Conservation (phyloP, 2,888 invertebrate genomes). For the Cenopis cana region DNA sequence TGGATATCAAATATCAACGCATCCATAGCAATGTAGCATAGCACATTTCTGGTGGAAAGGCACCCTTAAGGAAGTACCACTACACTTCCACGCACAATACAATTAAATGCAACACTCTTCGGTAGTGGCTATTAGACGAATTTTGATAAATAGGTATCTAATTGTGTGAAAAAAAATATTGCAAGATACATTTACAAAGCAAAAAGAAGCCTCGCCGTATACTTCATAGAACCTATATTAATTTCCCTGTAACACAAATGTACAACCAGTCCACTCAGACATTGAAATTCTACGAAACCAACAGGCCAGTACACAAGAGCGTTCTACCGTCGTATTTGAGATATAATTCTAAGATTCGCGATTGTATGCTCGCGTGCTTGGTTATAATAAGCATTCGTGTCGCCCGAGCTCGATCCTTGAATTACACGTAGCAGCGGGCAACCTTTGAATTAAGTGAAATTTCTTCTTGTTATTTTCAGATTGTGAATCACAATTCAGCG, state of each 20-base stretch:
- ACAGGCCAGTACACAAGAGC: not conserved
- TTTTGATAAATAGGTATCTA: too few species aligned
- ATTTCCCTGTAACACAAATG: not conserved
- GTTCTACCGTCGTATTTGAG: slow-evolving; percentile 23
- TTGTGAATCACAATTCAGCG: slow-evolving; percentile 74
- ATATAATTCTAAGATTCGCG: slow-evolving; percentile 22
- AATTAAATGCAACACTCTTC: too few species aligned
- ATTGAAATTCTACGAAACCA: slow-evolving; percentile 22
- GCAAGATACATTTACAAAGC: not conserved
- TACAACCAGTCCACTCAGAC: slow-evolving; percentile 9
- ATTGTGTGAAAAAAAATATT: not conserved
- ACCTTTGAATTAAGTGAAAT: slow-evolving; percentile 58
- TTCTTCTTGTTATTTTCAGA: slow-evolving; percentile 69
- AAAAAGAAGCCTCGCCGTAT: not conserved
- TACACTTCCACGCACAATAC: too few species aligned
- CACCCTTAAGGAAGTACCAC: too few species aligned
- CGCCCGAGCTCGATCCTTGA: slow-evolving; percentile 46
- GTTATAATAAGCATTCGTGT: slow-evolving; percentile 50
- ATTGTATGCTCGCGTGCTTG: slow-evolving; percentile 41
- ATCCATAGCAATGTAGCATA: too few species aligned
- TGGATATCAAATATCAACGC: too few species aligned
- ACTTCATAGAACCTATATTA: not conserved
- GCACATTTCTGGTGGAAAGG: too few species aligned
- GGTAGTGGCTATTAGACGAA: too few species aligned
- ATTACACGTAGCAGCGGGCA: slow-evolving; percentile 56